These are phyloP conservation scores for Phylloscopus trochiloides DNA, from an alignment of 2,113 vertebrate species.

Conservation along the genomic window DNA sequence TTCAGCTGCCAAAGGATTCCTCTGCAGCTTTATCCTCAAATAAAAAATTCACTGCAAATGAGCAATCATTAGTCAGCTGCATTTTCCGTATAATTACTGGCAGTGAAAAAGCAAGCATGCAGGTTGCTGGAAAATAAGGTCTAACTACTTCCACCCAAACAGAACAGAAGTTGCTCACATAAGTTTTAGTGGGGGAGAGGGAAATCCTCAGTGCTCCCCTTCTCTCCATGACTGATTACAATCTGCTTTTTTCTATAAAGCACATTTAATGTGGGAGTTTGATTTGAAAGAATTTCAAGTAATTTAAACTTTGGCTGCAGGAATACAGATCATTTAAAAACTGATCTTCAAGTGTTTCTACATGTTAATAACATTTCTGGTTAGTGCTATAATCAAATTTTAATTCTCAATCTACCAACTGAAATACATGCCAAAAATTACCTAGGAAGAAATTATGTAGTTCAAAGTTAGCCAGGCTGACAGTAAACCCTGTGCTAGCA, in stretches of 20 bases:
- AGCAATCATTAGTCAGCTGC: constrained; percentile 65
- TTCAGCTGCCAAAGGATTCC: constrained; percentile 24
- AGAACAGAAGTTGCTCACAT: constrained; percentile 57
- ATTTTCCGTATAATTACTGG: constrained; percentile 60
- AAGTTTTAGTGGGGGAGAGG: constrained; percentile 38
- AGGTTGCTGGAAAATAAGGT: constrained; percentile 42
- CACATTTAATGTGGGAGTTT: constrained; percentile 68
- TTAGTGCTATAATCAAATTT: not conserved
- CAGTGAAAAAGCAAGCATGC: constrained; percentile 45
- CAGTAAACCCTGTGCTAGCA: not conserved
- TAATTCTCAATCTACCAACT: not conserved
- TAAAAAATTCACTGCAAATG: constrained; percentile 16
- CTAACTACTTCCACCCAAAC: constrained; percentile 69
- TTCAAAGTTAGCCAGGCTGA: not conserved
- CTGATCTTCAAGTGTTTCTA: constrained; percentile 19
- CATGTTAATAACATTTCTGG: constrained; percentile 3
- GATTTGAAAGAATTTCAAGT: constrained; percentile 65
- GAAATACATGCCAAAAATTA: not conserved
- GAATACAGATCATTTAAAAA: constrained; percentile 36
- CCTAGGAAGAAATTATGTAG: not conserved
- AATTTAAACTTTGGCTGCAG: constrained; percentile 61
- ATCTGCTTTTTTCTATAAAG: constrained; percentile 54
- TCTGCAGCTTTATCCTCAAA: constrained; percentile 7
- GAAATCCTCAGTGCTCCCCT: not conserved
- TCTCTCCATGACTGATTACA: constrained; percentile 36